Conservation (phyloP, 1,140 invertebrate genomes). For the Heterodera schachtii region DNA sequence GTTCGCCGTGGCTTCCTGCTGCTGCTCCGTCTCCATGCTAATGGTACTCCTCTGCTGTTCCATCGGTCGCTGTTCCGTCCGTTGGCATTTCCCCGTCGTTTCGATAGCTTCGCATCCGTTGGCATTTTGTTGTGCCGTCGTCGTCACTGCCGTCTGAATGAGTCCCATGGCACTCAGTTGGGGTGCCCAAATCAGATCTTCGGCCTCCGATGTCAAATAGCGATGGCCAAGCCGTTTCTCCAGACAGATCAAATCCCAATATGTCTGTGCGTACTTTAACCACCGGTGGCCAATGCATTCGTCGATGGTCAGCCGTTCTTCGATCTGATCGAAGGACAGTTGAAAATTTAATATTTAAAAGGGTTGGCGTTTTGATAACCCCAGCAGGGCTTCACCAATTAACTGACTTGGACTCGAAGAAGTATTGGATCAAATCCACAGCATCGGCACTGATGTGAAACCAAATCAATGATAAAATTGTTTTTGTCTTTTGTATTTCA, state of each 20-base stretch:
- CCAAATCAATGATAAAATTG: constrained; percentile 71
- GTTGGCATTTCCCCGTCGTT: neutral
- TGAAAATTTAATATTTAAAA: too few species aligned
- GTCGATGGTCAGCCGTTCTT: constrained; percentile 76
- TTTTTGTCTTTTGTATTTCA: constrained; percentile 46
- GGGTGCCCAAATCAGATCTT: constrained; percentile 22
- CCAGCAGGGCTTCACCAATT: too few species aligned
- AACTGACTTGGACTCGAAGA: constrained; percentile 87
- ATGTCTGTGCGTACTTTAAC: constrained; percentile 74
- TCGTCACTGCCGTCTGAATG: constrained; percentile 7
- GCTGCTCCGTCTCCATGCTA: neutral
- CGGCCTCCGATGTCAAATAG: constrained; percentile 31
- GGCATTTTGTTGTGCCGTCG: neutral
- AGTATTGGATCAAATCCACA: constrained; percentile 94
- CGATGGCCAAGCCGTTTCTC: constrained; percentile 24
- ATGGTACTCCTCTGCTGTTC: too few species aligned
- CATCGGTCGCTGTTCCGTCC: neutral
- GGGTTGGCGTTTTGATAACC: too few species aligned
- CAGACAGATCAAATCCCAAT: constrained; percentile 29
- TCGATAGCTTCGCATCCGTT: neutral
- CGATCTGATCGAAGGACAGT: constrained; percentile 49
- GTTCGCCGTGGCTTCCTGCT: neutral
- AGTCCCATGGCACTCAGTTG: constrained; percentile 28
- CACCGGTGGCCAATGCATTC: constrained; percentile 90
- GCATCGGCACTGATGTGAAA: constrained; percentile 91